Percentiles rank a stretch among this genome's conserved stretches.
phyloP scores from a whole-genome alignment of 2,113 vertebrate species.

The Phylloscopus whistleri region DNA sequence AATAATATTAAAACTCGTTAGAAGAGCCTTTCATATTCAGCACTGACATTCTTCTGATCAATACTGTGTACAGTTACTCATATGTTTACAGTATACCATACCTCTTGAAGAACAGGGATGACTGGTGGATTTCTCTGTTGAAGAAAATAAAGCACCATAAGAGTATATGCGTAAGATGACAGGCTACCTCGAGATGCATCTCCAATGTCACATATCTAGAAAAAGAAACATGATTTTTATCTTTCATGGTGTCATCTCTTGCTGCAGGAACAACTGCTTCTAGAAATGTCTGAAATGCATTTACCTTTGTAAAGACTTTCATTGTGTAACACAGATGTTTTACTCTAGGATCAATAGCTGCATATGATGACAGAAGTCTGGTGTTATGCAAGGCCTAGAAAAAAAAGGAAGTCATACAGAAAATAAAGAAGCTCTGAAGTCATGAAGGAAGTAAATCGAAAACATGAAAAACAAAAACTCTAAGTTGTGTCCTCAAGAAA shows the following conservation, averaged over 20 bases:
- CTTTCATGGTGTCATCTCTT: neutral
- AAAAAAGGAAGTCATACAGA: neutral
- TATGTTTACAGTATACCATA: constrained; percentile 50
- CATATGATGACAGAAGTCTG: constrained; percentile 84
- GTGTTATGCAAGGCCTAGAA: constrained; percentile 91
- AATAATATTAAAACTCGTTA: constrained; percentile 47
- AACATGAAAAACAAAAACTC: neutral
- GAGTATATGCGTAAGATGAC: constrained; percentile 94
- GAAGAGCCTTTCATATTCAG: neutral
- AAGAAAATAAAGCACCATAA: constrained; percentile 94
- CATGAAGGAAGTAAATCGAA: neutral
- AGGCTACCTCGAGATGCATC: constrained; percentile 94
- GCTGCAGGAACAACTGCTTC: neutral
- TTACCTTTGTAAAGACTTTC: constrained; percentile 94
- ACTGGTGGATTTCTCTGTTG: constrained; percentile 90
- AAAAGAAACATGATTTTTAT: neutral
- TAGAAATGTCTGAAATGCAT: neutral
- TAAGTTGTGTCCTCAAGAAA: neutral
- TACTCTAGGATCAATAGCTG: constrained; percentile 88
- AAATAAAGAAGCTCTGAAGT: neutral
- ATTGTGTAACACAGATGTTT: constrained; percentile 92
- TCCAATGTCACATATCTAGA: constrained; percentile 91
- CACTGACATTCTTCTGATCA: neutral
- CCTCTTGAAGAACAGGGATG: constrained; percentile 94
- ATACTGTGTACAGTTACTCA: neutral